Conservation (phyloP, 2,888 invertebrate genomes). For the Xiphydria camelus region DNA sequence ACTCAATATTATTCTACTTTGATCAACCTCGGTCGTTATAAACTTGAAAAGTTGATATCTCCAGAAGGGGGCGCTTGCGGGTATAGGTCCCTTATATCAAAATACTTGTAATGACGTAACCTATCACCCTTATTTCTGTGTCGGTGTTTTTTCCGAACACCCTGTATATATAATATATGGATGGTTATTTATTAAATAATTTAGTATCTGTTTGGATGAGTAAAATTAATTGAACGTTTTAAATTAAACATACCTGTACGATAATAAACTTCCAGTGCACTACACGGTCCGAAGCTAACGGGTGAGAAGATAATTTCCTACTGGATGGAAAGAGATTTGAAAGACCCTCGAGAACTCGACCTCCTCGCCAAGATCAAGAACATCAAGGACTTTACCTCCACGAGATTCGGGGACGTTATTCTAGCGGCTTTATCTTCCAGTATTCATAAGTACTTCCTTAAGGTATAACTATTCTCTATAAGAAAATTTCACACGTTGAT, state of each 20-base stretch:
- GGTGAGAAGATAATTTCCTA: conserved; percentile 55
- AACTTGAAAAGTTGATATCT: too few species aligned
- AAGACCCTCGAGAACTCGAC: conserved; percentile 44
- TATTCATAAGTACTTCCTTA: conserved; percentile 56
- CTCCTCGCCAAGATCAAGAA: conserved; percentile 45
- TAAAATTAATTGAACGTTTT: background rate
- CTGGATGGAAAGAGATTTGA: conserved; percentile 35
- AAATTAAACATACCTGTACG: too few species aligned
- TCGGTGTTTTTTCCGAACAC: too few species aligned
- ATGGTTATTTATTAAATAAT: too few species aligned
- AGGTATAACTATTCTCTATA: conserved; percentile 42
- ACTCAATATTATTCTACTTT: too few species aligned
- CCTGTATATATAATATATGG: too few species aligned
- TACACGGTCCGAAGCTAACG: conserved; percentile 58
- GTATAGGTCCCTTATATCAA: too few species aligned
- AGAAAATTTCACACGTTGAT: background rate
- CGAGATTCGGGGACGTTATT: conserved; percentile 60
- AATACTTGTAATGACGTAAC: too few species aligned
- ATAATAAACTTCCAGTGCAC: conserved; percentile 38
- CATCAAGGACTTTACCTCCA: conserved; percentile 39
- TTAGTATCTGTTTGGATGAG: too few species aligned
- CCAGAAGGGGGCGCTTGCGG: too few species aligned
- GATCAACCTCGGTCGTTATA: too few species aligned
- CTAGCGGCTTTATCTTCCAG: conserved; percentile 60
- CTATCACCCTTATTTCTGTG: too few species aligned